These are phyloP conservation scores for Sipha flava DNA, from an alignment of 1,140 invertebrate genomes.

Conservation along the genomic window DNA sequence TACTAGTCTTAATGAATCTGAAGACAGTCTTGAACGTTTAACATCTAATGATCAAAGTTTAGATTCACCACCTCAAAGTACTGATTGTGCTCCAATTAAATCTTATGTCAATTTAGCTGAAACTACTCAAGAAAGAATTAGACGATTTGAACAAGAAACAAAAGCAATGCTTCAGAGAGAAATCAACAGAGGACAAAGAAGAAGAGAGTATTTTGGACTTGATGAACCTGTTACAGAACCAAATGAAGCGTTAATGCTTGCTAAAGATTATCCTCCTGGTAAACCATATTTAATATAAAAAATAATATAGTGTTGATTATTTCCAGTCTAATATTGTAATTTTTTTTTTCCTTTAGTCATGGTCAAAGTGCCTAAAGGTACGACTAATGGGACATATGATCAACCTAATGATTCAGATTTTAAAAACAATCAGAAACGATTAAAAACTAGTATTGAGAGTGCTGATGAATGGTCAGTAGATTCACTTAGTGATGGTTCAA, in stretches of 20 bases:
- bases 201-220: constrained; percentile 25
- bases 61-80: constrained; percentile 36
- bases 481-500: background rate
- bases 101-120: constrained; percentile 53
- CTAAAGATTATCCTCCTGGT: constrained; percentile 20
- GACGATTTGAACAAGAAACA: constrained; percentile 61
- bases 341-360: background rate
- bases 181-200: constrained; percentile 29
- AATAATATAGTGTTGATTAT: background rate
- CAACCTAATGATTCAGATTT: background rate
- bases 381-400: background rate
- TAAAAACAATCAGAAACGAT: constrained; percentile 8
- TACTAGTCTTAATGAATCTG: constrained; percentile 21
- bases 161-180: constrained; percentile 58
- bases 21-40: constrained; percentile 37
- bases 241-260: background rate
- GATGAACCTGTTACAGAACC: background rate
- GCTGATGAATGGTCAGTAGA: background rate
- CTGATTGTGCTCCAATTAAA: constrained; percentile 46
- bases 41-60: background rate
- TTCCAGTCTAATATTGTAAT: background rate
- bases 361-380: constrained; percentile 20
- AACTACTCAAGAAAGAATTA: constrained; percentile 55
- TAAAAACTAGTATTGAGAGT: constrained; percentile 6
- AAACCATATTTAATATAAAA: background rate